These are phyloP conservation scores for Oreochromis spilurus DNA, from an alignment of 2,113 vertebrate species.

Conservation along the genomic window DNA sequence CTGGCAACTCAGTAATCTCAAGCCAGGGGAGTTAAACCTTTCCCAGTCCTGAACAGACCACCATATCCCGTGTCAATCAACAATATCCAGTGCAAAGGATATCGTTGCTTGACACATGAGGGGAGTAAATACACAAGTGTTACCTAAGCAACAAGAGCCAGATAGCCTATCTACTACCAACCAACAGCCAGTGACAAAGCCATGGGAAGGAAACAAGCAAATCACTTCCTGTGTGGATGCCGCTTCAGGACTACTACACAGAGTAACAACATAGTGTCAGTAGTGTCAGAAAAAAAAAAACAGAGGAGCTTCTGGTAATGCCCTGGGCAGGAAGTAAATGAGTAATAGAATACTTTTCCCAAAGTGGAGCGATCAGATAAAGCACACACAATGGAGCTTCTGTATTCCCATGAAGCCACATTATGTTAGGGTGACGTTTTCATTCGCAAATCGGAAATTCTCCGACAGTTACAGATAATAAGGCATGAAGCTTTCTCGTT, in stretches of 20 bases:
- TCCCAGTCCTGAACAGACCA: neutral
- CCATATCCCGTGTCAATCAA: neutral
- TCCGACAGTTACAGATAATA: neutral
- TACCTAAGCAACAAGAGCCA: neutral
- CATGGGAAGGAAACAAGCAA: neutral
- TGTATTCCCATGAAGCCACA: neutral
- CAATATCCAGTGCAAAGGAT: neutral
- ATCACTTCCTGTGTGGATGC: neutral
- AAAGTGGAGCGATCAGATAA: neutral
- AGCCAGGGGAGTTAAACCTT: neutral
- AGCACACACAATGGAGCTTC: neutral
- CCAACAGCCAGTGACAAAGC: neutral
- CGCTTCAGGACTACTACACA: neutral
- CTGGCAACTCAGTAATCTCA: neutral
- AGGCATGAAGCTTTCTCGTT: neutral
- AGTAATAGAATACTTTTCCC: neutral
- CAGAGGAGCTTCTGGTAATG: too few species aligned
- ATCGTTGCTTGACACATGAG: neutral
- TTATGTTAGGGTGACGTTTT: neutral
- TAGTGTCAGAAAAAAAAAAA: too few species aligned
- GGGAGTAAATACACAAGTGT: neutral
- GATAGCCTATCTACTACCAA: neutral
- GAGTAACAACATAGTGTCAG: neutral
- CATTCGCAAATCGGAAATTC: neutral
- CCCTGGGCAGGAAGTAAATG: neutral